Conservation (phyloP, 2,113 vertebrate genomes). For the Saimiri boliviensis region DNA sequence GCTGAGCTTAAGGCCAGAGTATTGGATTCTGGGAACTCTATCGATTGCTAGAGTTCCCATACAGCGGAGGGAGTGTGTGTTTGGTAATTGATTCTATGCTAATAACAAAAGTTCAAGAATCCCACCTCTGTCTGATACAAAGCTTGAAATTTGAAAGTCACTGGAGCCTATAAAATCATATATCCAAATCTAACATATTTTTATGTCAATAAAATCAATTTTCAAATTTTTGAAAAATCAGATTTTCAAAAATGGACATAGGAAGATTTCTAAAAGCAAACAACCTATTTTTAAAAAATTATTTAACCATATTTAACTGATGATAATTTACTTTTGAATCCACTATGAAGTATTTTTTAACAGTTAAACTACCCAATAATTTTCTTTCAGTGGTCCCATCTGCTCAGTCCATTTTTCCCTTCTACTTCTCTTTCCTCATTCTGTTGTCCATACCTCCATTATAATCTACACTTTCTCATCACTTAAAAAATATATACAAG, state of each 20-base stretch:
- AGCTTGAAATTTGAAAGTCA: not conserved
- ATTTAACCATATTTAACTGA: not conserved
- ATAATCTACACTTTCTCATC: not conserved
- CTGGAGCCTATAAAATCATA: not conserved
- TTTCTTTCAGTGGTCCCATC: not conserved
- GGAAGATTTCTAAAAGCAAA: conserved; percentile 26
- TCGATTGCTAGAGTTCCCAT: not conserved
- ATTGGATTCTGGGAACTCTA: conserved; percentile 25
- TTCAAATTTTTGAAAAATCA: not conserved
- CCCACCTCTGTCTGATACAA: not conserved
- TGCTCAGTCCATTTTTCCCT: not conserved
- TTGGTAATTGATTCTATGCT: not conserved
- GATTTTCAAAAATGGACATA: not conserved
- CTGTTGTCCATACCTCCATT: not conserved
- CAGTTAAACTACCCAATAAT: not conserved
- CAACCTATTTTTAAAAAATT: not conserved
- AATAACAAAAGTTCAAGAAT: not conserved
- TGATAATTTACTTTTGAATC: not conserved
- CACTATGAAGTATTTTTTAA: not conserved
- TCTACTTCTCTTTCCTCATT: not conserved
- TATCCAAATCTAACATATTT: not conserved
- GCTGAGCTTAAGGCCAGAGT: not conserved
- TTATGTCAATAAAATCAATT: not conserved
- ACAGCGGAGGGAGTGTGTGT: not conserved
- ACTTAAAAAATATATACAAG: not conserved